Evolutionary conservation across 1,140 invertebrate genomes (phyloP).

Genomic region (Wasmannia auropunctata): DNA sequence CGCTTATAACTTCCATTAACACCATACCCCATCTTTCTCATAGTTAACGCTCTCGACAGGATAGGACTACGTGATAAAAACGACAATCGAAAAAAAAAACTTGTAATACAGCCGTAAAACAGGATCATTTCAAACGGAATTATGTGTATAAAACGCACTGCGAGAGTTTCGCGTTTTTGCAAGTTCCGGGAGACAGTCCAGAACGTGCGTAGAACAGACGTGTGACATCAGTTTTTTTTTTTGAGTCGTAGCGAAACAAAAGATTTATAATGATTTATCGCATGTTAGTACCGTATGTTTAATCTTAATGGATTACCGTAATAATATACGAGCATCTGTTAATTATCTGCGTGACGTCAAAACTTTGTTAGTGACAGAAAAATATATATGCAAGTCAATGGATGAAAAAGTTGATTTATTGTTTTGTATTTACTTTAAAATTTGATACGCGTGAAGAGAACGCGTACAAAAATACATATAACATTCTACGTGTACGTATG

Average conservation of each 20-base stretch:
- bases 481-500: too few species aligned
- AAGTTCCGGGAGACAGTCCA: neutral
- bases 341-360: neutral
- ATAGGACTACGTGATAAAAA: neutral
- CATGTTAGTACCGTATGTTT: neutral
- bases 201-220: neutral
- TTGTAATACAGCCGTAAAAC: neutral
- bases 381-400: neutral
- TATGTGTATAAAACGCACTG: neutral
- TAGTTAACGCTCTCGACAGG: neutral
- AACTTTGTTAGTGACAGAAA: neutral
- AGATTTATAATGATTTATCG: constrained; percentile 14
- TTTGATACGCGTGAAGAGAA: neutral
- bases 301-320: constrained; percentile 22
- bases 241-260: neutral
- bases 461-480: neutral
- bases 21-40: constrained; percentile 18
- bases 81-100: neutral
- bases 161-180: neutral
- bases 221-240: neutral
- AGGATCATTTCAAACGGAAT: neutral
- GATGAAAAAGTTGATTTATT: constrained; percentile 11
- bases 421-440: neutral
- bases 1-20: constrained; percentile 55
- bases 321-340: neutral